Evolutionary conservation across 2,888 invertebrate genomes (phyloP), one percentile per base, ranked within the genome.

Genomic region (Epirrhoe alternata): DNA sequence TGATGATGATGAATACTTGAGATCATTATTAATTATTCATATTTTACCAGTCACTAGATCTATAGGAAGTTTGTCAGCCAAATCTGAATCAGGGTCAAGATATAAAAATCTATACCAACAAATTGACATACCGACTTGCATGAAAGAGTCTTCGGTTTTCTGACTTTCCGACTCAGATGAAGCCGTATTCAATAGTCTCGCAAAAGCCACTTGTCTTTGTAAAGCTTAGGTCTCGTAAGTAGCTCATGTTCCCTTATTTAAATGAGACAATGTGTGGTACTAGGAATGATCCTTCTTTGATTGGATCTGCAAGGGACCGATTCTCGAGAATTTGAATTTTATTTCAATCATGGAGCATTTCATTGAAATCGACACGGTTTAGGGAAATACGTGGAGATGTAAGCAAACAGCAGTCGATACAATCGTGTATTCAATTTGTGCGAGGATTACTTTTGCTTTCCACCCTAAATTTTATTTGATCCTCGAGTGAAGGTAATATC

Each of bases 391-490:
- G 79, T 83, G 79, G 77, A 81, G 82, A 84, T 81, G 81, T 82
- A 84, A 87, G 86, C 83, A 83, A 85, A 82, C 80, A 79, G 80
- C 79, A 85, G 83, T 81, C 79, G 83, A 83, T 81, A 81, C 81
- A 87, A 87, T 88, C 86, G 83, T 84, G 89, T 88, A 88, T 89
- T 88, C 89, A 86, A 88, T 89, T 89, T 88, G 86, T 84, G 79
- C 79, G 75, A 71, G 86, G 87, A 87, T 88, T 87, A 87, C 86
- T 83, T 79, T 78, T 84, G 83, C 81, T 83, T 81, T 67, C 77
- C 74, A 71, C 74, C 74, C 72, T 68, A 70, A 69, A 76, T 81
- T 81, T 79, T 77, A 79, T 80, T 80, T 74, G 74, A 73, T 73
- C 70, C 72, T 53, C 70, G 60, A 72, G 61, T 62, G 68, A 64